Evolutionary conservation across 2,888 invertebrate species (phyloP).

Genomic region (Acleris emargana): DNA sequence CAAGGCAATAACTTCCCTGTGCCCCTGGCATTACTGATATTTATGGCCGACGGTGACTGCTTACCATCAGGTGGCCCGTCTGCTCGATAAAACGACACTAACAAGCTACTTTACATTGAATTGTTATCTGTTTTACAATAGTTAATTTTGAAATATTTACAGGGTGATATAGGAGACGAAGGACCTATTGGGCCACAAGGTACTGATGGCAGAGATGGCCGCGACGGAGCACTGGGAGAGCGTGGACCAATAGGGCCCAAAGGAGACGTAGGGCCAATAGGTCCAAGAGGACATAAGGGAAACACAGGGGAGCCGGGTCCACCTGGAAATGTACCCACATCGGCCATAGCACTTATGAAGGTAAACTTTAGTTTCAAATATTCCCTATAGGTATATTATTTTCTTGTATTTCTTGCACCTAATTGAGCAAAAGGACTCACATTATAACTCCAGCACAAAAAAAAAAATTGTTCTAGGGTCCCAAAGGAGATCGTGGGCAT

Average conservation of each 20-base stretch:
- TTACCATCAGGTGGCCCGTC: too few species aligned
- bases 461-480: constrained; percentile 16
- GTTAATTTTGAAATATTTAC: not conserved
- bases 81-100: too few species aligned
- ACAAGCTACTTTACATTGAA: too few species aligned
- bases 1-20: too few species aligned
- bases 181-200: constrained; percentile 83
- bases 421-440: too few species aligned
- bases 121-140: not conserved
- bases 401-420: not conserved
- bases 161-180: constrained; percentile 88
- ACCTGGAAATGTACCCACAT: constrained; percentile 29
- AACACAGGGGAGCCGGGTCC: constrained; percentile 40
- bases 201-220: constrained; percentile 56
- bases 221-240: constrained; percentile 85
- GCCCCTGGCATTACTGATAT: too few species aligned
- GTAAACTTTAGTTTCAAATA: not conserved
- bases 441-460: not conserved
- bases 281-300: constrained; percentile 40
- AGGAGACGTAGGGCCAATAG: constrained; percentile 69
- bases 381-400: too few species aligned
- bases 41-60: too few species aligned
- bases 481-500: constrained; percentile 35
- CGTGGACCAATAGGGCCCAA: constrained; percentile 85
- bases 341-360: constrained; percentile 20